Base-by-base conservation (phyloP, 2,797 vertebrate genomes). In the Sandelia bainsii region DNA sequence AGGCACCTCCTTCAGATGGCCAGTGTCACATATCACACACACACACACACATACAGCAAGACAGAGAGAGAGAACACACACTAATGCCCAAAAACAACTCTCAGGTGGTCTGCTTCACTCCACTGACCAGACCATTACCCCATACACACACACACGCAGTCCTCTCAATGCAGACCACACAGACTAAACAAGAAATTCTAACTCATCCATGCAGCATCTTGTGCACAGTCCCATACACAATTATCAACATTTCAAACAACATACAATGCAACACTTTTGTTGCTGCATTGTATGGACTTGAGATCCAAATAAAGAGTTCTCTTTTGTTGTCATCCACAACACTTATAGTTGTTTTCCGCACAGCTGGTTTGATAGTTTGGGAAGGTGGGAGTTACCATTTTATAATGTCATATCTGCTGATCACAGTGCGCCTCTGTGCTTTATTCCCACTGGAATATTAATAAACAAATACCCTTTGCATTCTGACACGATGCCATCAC, bases 31-130 rank as follows among this genome's bases (percentile, higher is more conserved):
- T 95, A 92, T 94, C 94, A 89, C 88, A 87, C 82, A 80, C 86
- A 79, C 81, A 83, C 70, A 77, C 45, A 65, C 54, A 79, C 37
- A 59, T 59, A 69, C 50, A 66, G 32, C 32, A 5, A 29, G 27
- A 29, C 3, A 29, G 27, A 29, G 29, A 8, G 29, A 32, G 29
- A 65, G 78, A 86, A 71, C 72, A 88, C 87, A 89, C 89, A 89
- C 88, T 87, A 92, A 93, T 93, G 92, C 91, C 93, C 92, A 93
- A 94, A 94, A 94, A 94, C 93, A 93, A 93, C 93, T 95, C 94
- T 95, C 94, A 95, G 94, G 94, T 95, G 94, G 93, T 95, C 94
- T 89, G 91, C 90, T 92, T 92, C 90, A 93, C 92, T 94, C 89
- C 91, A 93, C 84, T 93, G 92, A 86, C 84, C 92, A 89, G 89